phyloP scores from a whole-genome alignment of 2,888 invertebrate genomes.

The Amiota communis region DNA sequence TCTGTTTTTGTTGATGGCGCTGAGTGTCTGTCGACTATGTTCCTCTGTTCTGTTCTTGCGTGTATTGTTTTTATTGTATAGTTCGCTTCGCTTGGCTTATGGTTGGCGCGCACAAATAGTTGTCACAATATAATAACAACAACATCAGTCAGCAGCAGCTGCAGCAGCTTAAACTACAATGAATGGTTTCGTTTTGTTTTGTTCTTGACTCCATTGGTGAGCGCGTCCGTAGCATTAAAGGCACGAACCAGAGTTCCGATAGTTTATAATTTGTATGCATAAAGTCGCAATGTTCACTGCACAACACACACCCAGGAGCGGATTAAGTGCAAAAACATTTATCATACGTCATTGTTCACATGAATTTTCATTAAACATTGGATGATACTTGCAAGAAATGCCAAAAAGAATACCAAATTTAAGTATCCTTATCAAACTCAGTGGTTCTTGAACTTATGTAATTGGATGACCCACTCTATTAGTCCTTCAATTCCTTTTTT shows the following conservation, averaged over 20 bases:
- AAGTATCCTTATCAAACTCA: no score
- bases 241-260: conserved; percentile 70
- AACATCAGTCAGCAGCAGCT: neutral
- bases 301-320: conserved; percentile 26
- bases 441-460: no score
- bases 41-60: neutral
- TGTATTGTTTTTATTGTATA: conserved; percentile 16
- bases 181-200: conserved; percentile 20
- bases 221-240: conserved; percentile 42
- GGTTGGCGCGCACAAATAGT: conserved; percentile 11
- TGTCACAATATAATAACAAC: conserved; percentile 9
- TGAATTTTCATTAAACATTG: no score
- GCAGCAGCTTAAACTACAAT: conserved; percentile 4
- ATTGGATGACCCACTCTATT: no score
- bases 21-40: neutral
- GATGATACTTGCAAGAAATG: no score
- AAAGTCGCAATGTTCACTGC: conserved; percentile 14
- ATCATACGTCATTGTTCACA: no score
- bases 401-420: no score
- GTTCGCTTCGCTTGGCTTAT: conserved; percentile 21
- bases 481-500: no score
- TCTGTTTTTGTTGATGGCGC: neutral
- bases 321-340: neutral
- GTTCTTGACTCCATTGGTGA: neutral
- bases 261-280: conserved; percentile 42